phyloP scores from a whole-genome alignment of 2,797 vertebrate species.

The Silurus lanzhouensis region DNA sequence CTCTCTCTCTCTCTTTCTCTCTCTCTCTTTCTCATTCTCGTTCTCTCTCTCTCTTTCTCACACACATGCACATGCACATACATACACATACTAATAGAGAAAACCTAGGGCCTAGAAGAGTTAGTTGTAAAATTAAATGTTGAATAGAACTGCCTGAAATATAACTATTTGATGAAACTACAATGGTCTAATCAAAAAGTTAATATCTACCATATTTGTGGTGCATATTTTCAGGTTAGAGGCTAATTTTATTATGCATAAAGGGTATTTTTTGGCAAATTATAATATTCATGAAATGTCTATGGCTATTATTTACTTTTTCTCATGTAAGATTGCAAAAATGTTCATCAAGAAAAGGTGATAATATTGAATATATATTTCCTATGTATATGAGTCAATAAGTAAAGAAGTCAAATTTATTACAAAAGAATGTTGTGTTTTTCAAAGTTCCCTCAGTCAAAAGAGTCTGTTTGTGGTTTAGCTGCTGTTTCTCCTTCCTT shows the following conservation, averaged over 20 bases:
- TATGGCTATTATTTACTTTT: neutral
- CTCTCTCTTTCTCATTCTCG: neutral
- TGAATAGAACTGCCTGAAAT: neutral
- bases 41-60: neutral
- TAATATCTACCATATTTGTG: neutral
- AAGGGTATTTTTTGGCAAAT: neutral
- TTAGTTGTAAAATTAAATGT: neutral
- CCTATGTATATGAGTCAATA: neutral
- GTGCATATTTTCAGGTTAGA: neutral
- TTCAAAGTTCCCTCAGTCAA: slow-evolving; percentile 67
- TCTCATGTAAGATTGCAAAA: neutral
- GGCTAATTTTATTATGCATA: neutral
- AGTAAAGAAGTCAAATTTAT: slow-evolving; percentile 65
- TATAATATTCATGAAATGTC: neutral
- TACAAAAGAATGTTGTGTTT: slow-evolving; percentile 55
- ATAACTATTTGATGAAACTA: neutral
- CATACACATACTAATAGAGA: neutral
- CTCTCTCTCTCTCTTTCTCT: neutral
- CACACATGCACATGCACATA: neutral
- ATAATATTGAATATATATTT: neutral
- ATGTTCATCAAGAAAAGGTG: neutral
- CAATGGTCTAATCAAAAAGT: neutral
- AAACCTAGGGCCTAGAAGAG: neutral
- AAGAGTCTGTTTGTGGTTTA: slow-evolving; percentile 66
- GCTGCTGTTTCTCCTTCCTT: slow-evolving; percentile 32